Evolutionary conservation across 37 sponge, comb jelly and placozoan species (phyloP), one percentile per base, ranked within the genome.

Genomic region (Spongilla lacustris): DNA sequence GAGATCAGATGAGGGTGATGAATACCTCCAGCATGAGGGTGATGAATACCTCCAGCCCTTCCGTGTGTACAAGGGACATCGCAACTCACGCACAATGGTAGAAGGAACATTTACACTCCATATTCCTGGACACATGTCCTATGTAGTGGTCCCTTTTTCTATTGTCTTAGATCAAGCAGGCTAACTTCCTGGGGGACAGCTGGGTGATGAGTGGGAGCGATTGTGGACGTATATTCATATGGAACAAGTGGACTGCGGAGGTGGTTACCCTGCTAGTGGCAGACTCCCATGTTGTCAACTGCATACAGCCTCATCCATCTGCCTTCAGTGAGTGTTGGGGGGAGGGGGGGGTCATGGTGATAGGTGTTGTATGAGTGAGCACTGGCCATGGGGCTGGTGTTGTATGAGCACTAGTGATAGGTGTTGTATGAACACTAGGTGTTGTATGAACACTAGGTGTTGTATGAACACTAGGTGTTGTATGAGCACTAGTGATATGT

Each of bases 231-330:
- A 82, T 96, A 46, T 96, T 96, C 79, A 74, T 96, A 33, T 96
- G 96, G 96, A 84, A 98, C 91, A 93, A 96, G 82, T 91, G 91
- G 85, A 96, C 90, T 34, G 91, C 89, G 5, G 82, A 92, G 69
- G 75, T 98, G 17, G 91, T 94, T 75, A 91, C 87, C 67, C 66
- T 91, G 49, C 84, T 95, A 26, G 71, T 75, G 0, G 98, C 87
- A 19, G 98, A 98, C 77, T 76, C 88, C 33, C 89, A 89, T 41
- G 94, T 98, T 21, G 98, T 98, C 30, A 98, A 98, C 91, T 98
- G 98, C 50, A 77, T 98, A 26, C 98, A 98, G 73, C 98, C 98
- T 21, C 96, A 98, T 69, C 98, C 98, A n/a, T 0, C 82, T 8
- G 85, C 90, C 0, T 87, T 81, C 36, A 2, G 96, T 91, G 75